Evolutionary conservation across 2,888 invertebrate genomes (phyloP), one percentile per base, ranked within the genome.

Genomic region (Hydropsyche betteni): DNA sequence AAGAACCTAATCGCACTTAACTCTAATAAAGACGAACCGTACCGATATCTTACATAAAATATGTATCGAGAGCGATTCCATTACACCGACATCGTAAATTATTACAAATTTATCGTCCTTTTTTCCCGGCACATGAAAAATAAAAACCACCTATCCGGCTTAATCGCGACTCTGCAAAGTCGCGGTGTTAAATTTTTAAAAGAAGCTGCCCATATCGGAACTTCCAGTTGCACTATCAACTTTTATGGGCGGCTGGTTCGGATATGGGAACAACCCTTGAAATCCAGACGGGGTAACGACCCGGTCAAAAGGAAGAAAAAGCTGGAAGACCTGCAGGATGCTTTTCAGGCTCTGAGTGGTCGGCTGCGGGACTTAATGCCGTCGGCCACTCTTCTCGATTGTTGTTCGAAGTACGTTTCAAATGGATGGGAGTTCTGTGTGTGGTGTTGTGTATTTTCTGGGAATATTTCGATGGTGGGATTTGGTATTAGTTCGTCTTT

Each of bases 161-260:
- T 16, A 58, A 24, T 58, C 58, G 58, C 24, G 14, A n/a, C 14
- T 16, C 10, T 4, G 12, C 8, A 8, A 12, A 14, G 53, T 53
- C n/a, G 53, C 53, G 24, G 51, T 50, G 69, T 69, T 52, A 70
- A 70, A 53, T 70, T 70, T 70, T 70, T 70, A 70, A 70, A 16
- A 51, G 69, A 51, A 24, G 24, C n/a, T 53, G 70, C 44, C 53
- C 52, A 53, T 70, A 53, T 70, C 53, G 52, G 52, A 33, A 6
- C 69, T 44, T 33, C 53, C 34, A 53, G 33, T 53, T 52, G 70
- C 51, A 70, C 70, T 70, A 70, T 70, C 51, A 70, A 70, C 70
- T 70, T 70, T 70, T 53, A 70, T 52, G 24, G 52, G 70, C 64
- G n/a, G 33, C n/a, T 14, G 53, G 33, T 50, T 14, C 44, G 10